Evolutionary conservation across 1,140 invertebrate genomes (phyloP), one percentile per base, ranked within the genome.

Genomic region (Anastatus disparis): DNA sequence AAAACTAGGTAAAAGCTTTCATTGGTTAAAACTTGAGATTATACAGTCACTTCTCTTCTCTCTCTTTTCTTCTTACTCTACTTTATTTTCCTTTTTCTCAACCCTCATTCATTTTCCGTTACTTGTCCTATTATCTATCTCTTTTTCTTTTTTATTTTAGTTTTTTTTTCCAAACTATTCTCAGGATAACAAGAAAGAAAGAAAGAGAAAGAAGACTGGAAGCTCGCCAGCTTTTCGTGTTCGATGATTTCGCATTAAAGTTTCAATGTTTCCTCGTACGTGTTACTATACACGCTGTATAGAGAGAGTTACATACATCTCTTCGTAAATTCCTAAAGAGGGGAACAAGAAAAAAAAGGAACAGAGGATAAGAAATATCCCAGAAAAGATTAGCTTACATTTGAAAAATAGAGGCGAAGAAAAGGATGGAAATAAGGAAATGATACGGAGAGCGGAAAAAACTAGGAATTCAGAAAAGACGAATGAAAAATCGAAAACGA

Each of bases 181-280:
- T n/a, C n/a, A n/a, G n/a, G n/a, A n/a, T n/a, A n/a, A n/a, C n/a
- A n/a, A n/a, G n/a, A n/a, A n/a, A n/a, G n/a, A n/a, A n/a, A n/a
- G n/a, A n/a, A n/a, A n/a, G n/a, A n/a, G n/a, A n/a, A n/a, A n/a
- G n/a, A 56, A 7, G 17, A 62, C 66, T 81, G 78, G 77, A 78
- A 77, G 42, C 56, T 56, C 40, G 78, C 79, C 79, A 82, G 73
- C 72, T 72, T 73, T 71, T 69, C 75, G 64, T 77, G 76, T 76
- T 80, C 76, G 75, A 82, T 81, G 77, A 81, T n/a, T 81, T 82
- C 75, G 48, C 74, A 79, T 77, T 78, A 79, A 81, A 80, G 72
- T 79, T 81, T 76, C 72, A 78, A 42, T 77, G 77, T 65, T 78
- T 74, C 26, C 35, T 72, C 68, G 42, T n/a, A n/a, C n/a, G 53